Base-by-base conservation (phyloP, 2,888 invertebrate species). In the Sturmia bella region DNA sequence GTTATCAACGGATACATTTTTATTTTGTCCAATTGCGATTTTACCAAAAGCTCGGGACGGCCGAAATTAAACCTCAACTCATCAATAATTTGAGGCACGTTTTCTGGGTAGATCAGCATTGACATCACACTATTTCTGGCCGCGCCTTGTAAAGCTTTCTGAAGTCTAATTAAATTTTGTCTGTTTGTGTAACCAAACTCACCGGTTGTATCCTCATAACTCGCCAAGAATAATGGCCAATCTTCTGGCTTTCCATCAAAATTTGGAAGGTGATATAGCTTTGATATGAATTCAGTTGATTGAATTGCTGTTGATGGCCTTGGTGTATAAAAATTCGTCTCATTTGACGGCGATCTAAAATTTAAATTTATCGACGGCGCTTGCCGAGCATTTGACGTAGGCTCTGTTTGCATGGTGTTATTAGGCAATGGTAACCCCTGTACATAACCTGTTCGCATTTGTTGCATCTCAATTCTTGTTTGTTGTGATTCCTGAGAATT, bases 151-250 rank as follows among this genome's bases (percentile, higher is more conserved):
- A 78, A 21, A 6, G 27, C 27, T 41, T 75, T 82, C 24, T 83
- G 66, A 0, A 78, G 39, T 1, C 68, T 48, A 50, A 75, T 75
- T n/a, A 75, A 56, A 57, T 82, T 82, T n/a, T 78, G 77, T 13
- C 70, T 43, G 19, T 82, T 70, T 24, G 48, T 39, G 17, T 80
- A 80, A 0, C 48, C 48, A 48, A 81, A 74, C 24, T 82, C 77
- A 1, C 11, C 5, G 7, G 32, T 81, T 2, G 41, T 56, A 24
- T 75, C 64, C 7, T 43, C 43, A 48, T 43, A 75, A 52, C 32
- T 70, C 1, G 73, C 64, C 4, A 32, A 39, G 41, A 80, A 80
- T 27, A 64, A 15, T 11, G 75, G 69, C 80, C 69, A 80, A n/a
- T n/a, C n/a, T n/a, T n/a, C n/a, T n/a, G n/a, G n/a, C n/a, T n/a